Conservation (phyloP, 2,113 vertebrate genomes). For the Stomatorhinus ivindoensis region DNA sequence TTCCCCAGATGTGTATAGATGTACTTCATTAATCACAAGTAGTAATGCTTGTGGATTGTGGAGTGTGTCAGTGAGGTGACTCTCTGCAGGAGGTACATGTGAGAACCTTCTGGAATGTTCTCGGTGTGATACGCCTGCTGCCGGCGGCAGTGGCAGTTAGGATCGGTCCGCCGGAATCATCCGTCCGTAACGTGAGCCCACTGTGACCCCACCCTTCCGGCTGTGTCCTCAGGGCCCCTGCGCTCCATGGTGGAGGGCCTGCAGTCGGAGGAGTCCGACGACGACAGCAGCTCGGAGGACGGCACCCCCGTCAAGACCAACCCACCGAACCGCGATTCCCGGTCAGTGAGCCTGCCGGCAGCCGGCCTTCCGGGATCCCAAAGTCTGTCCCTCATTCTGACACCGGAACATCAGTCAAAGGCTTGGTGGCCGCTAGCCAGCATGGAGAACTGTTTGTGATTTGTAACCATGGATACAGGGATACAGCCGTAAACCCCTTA, state of each 20-base stretch:
- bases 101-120: neutral
- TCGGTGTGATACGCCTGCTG: neutral
- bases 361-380: neutral
- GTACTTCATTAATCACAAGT: neutral
- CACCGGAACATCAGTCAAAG: neutral
- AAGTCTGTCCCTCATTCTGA: neutral
- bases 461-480: no score
- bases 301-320: constrained; percentile 78
- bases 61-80: neutral
- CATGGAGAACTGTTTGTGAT: neutral
- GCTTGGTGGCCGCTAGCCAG: neutral
- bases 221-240: constrained; percentile 66
- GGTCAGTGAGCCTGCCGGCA: constrained; percentile 59
- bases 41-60: neutral
- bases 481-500: neutral
- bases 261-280: constrained; percentile 89
- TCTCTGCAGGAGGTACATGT: neutral
- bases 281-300: constrained; percentile 88
- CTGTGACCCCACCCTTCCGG: neutral
- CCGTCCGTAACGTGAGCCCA: neutral
- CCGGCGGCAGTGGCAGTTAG: neutral
- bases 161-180: neutral
- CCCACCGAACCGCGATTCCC: constrained; percentile 77
- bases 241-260: constrained; percentile 95
- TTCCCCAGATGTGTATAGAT: neutral